Evolutionary conservation across 2,888 invertebrate species (phyloP).

Genomic region (Ectropis crepuscularia): DNA sequence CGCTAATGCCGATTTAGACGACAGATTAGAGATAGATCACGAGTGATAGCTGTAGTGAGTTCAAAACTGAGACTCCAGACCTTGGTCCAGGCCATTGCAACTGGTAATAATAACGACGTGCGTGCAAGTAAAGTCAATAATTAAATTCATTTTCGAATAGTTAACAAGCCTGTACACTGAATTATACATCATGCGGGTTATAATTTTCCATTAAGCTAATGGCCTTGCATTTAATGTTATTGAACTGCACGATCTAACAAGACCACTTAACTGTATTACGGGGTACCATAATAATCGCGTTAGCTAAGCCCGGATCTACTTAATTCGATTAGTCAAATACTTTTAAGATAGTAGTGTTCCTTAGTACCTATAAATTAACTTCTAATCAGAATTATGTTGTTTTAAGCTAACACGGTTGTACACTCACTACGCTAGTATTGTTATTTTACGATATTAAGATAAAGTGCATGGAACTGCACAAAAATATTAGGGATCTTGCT

Average conservation of each 20-base stretch:
- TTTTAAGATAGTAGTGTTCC: slow-evolving; percentile 7
- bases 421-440: too few relatives aligned
- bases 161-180: slow-evolving; percentile 3
- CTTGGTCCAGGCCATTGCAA: too few relatives aligned
- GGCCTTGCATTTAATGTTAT: slow-evolving; percentile 52
- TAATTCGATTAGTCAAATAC: slow-evolving; percentile 38
- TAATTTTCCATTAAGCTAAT: slow-evolving; percentile 62
- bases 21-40: too few relatives aligned
- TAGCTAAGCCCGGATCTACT: slow-evolving; percentile 43
- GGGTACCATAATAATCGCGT: slow-evolving; percentile 48
- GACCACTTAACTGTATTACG: slow-evolving; percentile 59
- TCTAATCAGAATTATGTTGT: background rate
- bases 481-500: too few relatives aligned
- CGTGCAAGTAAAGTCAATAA: background rate
- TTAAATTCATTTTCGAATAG: slow-evolving; percentile 7
- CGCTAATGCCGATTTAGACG: too few relatives aligned
- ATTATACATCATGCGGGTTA: slow-evolving; percentile 54
- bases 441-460: too few relatives aligned
- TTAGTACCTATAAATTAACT: slow-evolving; percentile 9
- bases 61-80: too few relatives aligned
- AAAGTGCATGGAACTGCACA: too few relatives aligned
- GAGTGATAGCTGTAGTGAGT: too few relatives aligned
- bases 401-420: too few relatives aligned
- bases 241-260: slow-evolving; percentile 54
- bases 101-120: background rate